A percentile compares a stretch with the other conserved stretches of the same genome.
These are phyloP conservation scores for Pomatostomus ruficeps DNA, from an alignment of 2,113 vertebrate genomes.

Conservation along the genomic window DNA sequence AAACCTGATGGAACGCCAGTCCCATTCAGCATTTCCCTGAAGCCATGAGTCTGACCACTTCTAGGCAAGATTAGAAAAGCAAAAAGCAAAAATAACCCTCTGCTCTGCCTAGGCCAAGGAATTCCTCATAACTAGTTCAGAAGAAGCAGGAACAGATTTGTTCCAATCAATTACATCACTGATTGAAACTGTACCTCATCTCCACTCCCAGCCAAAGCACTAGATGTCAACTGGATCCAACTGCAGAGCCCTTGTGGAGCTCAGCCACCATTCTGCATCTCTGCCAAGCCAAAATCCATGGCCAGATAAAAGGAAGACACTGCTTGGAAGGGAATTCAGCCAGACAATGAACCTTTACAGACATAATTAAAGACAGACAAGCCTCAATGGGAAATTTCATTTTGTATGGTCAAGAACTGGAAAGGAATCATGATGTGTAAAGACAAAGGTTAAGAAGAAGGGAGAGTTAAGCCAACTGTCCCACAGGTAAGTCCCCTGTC, in stretches of 20 bases:
- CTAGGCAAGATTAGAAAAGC: constrained; percentile 10
- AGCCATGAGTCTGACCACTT: constrained; percentile 1
- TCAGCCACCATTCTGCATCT: background rate
- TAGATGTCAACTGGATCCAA: background rate
- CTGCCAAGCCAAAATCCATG: background rate
- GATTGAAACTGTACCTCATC: background rate
- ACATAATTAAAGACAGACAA: constrained; percentile 8
- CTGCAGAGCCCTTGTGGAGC: background rate
- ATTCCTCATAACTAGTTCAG: constrained; percentile 10
- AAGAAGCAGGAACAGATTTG: background rate
- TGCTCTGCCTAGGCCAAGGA: background rate
- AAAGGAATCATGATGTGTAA: background rate
- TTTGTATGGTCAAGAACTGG: background rate
- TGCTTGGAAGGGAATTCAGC: background rate
- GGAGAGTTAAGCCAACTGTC: background rate
- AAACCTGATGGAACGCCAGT: background rate
- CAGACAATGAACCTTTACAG: background rate
- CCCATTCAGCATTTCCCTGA: constrained; percentile 30
- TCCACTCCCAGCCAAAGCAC: background rate
- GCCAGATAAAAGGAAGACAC: background rate
- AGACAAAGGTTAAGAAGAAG: background rate
- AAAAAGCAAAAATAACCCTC: constrained; percentile 21
- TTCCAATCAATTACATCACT: constrained; percentile 30
- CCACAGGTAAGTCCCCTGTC: background rate
- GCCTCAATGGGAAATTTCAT: background rate